Percentiles rank a stretch among this genome's conserved stretches.
phyloP scores from a whole-genome alignment of 2,888 invertebrate species.

The Cryptus viduatorius region DNA sequence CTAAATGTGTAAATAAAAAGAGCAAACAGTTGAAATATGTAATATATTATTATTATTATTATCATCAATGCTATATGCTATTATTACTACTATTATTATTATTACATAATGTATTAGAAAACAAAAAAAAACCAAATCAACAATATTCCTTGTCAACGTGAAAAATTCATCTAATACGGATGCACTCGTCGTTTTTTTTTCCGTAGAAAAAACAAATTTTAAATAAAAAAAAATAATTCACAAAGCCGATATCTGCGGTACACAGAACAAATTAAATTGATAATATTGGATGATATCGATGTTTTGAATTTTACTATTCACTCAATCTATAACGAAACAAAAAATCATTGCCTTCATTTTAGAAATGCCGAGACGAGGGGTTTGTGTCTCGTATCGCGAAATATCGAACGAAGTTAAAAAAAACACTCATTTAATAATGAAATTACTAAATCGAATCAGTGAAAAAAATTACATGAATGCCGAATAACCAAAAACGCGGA shows the following conservation, averaged over 20 bases:
- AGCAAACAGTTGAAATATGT: constrained; percentile 55
- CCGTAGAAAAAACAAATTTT: constrained; percentile 16
- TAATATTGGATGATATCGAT: not conserved
- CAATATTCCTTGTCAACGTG: constrained; percentile 24
- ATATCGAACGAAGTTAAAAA: too few species aligned
- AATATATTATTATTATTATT: constrained; percentile 52
- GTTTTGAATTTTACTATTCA: not conserved
- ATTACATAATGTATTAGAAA: constrained; percentile 16
- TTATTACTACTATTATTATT: constrained; percentile 1
- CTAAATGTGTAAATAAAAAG: constrained; percentile 58
- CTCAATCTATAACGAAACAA: constrained; percentile 6
- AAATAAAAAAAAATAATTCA: constrained; percentile 11
- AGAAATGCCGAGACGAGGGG: not conserved
- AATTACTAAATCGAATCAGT: too few species aligned
- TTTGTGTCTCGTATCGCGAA: too few species aligned
- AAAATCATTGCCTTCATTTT: not conserved
- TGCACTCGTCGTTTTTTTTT: constrained; percentile 23
- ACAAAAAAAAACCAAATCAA: constrained; percentile 17
- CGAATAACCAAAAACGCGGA: too few species aligned
- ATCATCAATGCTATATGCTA: constrained; percentile 16
- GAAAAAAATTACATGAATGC: too few species aligned
- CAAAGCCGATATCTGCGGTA: constrained; percentile 19
- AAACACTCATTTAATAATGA: too few species aligned
- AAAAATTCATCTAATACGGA: constrained; percentile 20
- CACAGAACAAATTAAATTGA: constrained; percentile 11